Conservation (phyloP, 2,113 vertebrate species). For the Pavo muticus region DNA sequence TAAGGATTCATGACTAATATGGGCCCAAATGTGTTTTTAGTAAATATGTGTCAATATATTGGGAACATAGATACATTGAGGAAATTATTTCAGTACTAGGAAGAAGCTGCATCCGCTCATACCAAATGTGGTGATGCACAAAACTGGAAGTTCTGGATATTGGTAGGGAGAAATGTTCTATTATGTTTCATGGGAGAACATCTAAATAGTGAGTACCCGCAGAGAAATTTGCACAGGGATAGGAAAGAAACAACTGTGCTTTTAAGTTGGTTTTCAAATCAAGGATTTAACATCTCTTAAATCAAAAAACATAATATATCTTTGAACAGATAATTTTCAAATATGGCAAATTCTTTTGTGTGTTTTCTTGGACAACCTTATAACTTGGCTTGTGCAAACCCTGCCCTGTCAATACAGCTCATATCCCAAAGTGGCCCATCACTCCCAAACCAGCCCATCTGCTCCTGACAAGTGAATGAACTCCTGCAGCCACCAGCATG, state of each 20-base stretch:
- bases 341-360: not conserved
- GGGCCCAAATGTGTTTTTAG: not conserved
- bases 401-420: not conserved
- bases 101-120: not conserved
- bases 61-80: not conserved
- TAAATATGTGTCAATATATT: not conserved
- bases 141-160: not conserved
- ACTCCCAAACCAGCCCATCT: not conserved
- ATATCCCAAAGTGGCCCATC: not conserved
- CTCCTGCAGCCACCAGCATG: not conserved
- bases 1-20: not conserved
- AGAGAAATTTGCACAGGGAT: not conserved
- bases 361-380: rapidly evolving
- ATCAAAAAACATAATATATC: not conserved
- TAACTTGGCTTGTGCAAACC: not conserved
- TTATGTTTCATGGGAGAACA: not conserved
- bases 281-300: not conserved
- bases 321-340: not conserved
- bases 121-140: not conserved
- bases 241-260: not conserved
- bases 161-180: not conserved
- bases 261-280: not conserved
- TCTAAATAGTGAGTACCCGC: too few species aligned
- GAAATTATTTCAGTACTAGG: not conserved
- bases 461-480: not conserved